These are phyloP conservation scores for Catharus minimus DNA, from an alignment of 2,113 vertebrate species.

Conservation along the genomic window DNA sequence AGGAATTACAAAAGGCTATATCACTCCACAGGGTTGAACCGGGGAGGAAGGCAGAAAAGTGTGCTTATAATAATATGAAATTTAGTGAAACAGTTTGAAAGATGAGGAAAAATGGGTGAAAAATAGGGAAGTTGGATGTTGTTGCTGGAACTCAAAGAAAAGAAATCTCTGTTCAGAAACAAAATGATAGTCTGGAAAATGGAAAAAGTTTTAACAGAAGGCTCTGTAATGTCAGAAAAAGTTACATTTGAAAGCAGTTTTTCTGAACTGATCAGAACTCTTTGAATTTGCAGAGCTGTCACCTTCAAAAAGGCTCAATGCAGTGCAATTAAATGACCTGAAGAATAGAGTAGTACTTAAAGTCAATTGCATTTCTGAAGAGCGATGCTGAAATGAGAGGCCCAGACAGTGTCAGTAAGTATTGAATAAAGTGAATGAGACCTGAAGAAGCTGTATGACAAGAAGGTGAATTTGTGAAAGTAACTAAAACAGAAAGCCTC, in stretches of 20 bases:
- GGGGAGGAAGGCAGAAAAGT: not conserved
- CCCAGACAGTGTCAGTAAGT: not conserved
- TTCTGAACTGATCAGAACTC: conserved; percentile 47
- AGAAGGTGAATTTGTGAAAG: conserved; percentile 33
- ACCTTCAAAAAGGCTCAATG: conserved; percentile 17
- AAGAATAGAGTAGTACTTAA: conserved; percentile 27
- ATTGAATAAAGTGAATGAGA: conserved; percentile 7
- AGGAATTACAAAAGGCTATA: not conserved
- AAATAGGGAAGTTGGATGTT: conserved; percentile 2
- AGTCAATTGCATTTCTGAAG: conserved; percentile 49
- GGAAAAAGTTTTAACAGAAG: conserved; percentile 29
- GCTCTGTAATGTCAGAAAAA: not conserved
- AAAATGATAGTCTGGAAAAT: conserved; percentile 32
- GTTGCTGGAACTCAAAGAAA: not conserved
- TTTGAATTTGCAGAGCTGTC: conserved; percentile 41
- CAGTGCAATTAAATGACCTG: conserved; percentile 60
- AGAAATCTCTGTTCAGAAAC: conserved; percentile 26
- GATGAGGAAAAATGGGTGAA: not conserved
- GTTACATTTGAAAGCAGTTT: not conserved
- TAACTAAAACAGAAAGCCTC: conserved; percentile 16
- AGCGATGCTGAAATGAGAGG: not conserved
- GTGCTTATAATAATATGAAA: not conserved
- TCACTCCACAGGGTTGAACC: not conserved
- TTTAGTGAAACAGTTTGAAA: not conserved
- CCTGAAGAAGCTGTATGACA: not conserved